phyloP scores from a whole-genome alignment of 1,140 invertebrate genomes.

The Rhyacophila brunnea region DNA sequence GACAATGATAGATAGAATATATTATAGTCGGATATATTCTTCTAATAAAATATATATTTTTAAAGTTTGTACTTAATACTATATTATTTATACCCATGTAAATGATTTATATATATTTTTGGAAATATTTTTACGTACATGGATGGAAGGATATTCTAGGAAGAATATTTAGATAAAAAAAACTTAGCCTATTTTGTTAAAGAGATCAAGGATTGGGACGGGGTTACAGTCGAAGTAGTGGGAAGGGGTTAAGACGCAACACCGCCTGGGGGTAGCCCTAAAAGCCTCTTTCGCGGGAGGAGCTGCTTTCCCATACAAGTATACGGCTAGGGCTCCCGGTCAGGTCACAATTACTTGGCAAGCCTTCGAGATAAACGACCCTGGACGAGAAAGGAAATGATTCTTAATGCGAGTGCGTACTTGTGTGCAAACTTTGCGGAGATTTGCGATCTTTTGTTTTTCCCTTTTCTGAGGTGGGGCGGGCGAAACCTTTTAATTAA shows the following conservation, averaged over 20 bases:
- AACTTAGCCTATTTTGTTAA: background rate
- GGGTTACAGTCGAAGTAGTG: background rate
- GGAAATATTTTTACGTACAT: too few species aligned
- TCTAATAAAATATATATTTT: too few species aligned
- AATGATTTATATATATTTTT: too few species aligned
- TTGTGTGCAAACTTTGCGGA: slow-evolving; percentile 26
- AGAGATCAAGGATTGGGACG: slow-evolving; percentile 8
- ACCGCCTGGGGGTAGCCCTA: slow-evolving; percentile 11
- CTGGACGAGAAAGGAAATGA: slow-evolving; percentile 24
- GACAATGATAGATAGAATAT: too few species aligned
- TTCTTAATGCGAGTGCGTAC: slow-evolving; percentile 26
- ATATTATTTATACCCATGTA: too few species aligned
- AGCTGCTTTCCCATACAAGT: background rate
- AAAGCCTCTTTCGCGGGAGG: slow-evolving; percentile 10
- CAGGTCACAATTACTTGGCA: slow-evolving; percentile 22
- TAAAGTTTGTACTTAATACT: too few species aligned
- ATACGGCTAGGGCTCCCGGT: slow-evolving; percentile 14
- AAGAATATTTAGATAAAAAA: slow-evolving; percentile 2
- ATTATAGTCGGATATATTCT: too few species aligned
- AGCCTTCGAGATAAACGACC: slow-evolving; percentile 11
- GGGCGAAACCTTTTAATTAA: slow-evolving; percentile 35
- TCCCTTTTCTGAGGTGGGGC: background rate
- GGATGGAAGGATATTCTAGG: too few species aligned
- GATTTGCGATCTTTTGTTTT: slow-evolving; percentile 37
- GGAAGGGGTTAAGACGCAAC: background rate